phyloP scores from a whole-genome alignment of 2,113 vertebrate species.

The Symphodus melops region DNA sequence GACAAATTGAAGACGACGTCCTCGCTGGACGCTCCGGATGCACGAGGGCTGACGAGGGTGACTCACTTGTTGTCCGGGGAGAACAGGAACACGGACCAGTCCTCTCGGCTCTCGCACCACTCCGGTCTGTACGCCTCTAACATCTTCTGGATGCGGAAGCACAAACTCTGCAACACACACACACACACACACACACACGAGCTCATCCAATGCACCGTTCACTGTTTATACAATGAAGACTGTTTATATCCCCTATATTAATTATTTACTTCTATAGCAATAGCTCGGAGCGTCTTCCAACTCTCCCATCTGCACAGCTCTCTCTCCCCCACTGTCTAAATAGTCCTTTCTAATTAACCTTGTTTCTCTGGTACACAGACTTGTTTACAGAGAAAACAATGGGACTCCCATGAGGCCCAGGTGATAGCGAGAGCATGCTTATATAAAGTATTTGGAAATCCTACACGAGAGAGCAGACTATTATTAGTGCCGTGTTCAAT shows the following conservation, averaged over 20 bases:
- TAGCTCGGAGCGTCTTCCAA: slow-evolving; percentile 58
- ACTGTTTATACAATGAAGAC: slow-evolving; percentile 12
- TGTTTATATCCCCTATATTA: slow-evolving; percentile 44
- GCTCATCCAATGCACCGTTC: background rate
- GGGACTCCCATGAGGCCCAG: slow-evolving; percentile 56
- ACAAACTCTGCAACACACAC: slow-evolving; percentile 86
- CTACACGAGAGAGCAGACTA: slow-evolving; percentile 40
- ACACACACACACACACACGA: background rate
- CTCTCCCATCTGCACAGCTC: slow-evolving; percentile 63
- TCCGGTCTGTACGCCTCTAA: slow-evolving; percentile 95
- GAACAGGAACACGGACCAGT: slow-evolving; percentile 97
- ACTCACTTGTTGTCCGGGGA: slow-evolving; percentile 95
- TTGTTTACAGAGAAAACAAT: slow-evolving; percentile 75
- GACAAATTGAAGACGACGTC: background rate
- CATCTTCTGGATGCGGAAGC: slow-evolving; percentile 97
- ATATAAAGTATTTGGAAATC: slow-evolving; percentile 50
- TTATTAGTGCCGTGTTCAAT: slow-evolving; percentile 48
- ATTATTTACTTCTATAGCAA: slow-evolving; percentile 68
- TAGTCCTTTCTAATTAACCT: slow-evolving; percentile 75
- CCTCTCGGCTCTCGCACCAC: slow-evolving; percentile 89
- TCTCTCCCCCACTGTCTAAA: slow-evolving; percentile 65
- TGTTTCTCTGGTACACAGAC: slow-evolving; percentile 61
- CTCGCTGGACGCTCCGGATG: background rate
- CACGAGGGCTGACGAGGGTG: background rate
- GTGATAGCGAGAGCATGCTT: slow-evolving; percentile 49